Percentiles rank a stretch among this genome's conserved stretches.
These are phyloP conservation scores for Sphaerodactylus townsendi DNA, from an alignment of 2,113 vertebrate species.

Conservation along the genomic window DNA sequence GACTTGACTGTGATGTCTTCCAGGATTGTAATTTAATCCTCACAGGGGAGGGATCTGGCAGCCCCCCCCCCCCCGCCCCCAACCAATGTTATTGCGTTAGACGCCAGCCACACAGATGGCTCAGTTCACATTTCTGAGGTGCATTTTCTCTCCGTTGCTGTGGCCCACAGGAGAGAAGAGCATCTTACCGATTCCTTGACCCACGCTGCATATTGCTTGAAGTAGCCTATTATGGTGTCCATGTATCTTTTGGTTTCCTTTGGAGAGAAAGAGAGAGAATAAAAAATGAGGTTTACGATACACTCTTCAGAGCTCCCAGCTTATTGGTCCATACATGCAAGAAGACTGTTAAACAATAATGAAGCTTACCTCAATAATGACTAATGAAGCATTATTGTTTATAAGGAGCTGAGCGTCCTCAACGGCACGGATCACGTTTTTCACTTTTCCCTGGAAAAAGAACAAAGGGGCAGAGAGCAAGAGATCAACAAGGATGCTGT, in stretches of 20 bases:
- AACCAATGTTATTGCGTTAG: neutral
- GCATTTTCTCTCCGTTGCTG: neutral
- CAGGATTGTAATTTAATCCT: too few species aligned
- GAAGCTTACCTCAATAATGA: constrained; percentile 80
- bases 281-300: constrained; percentile 10
- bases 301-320: neutral
- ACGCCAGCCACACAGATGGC: neutral
- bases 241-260: constrained; percentile 87
- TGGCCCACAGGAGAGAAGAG: neutral
- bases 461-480: neutral
- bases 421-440: constrained; percentile 73
- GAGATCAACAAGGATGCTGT: neutral
- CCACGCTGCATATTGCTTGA: constrained; percentile 88
- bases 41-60: too few species aligned
- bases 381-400: constrained; percentile 76
- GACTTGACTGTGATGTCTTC: too few species aligned
- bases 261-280: neutral
- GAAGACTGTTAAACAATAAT: neutral
- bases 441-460: constrained; percentile 79
- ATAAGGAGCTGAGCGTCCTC: constrained; percentile 86
- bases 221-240: constrained; percentile 83
- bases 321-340: neutral
- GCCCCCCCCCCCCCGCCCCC: too few species aligned
- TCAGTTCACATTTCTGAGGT: neutral
- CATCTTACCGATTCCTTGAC: constrained; percentile 85